Conservation (phyloP, 2,888 invertebrate species). For the Ypsolopha sequella region DNA sequence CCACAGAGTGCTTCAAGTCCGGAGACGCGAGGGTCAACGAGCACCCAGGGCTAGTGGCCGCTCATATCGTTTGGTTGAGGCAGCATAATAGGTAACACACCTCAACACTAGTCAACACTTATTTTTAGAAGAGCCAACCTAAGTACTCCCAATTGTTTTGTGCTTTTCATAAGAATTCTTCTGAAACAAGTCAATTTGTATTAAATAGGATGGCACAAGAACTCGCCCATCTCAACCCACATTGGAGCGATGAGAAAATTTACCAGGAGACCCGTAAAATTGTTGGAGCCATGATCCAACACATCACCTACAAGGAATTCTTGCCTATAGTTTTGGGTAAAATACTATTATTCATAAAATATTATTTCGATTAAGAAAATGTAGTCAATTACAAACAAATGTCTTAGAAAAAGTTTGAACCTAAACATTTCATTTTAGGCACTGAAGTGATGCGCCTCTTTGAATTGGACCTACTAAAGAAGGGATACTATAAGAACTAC, state of each 20-base stretch:
- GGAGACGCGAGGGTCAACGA: slow-evolving; percentile 86
- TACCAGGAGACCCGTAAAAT: slow-evolving; percentile 89
- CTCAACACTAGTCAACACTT: too few relatives aligned
- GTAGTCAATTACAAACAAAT: background rate
- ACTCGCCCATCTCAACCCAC: slow-evolving; percentile 79
- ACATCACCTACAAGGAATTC: slow-evolving; percentile 87
- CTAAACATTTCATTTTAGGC: slow-evolving; percentile 42
- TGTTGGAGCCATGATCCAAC: slow-evolving; percentile 84
- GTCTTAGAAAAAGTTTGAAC: background rate
- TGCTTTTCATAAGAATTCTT: too few relatives aligned
- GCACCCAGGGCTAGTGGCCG: slow-evolving; percentile 82
- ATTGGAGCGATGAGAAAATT: slow-evolving; percentile 90
- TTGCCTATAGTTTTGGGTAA: slow-evolving; percentile 82
- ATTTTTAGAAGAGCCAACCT: too few relatives aligned
- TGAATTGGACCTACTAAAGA: slow-evolving; percentile 75
- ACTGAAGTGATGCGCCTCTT: slow-evolving; percentile 81
- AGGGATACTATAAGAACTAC: slow-evolving; percentile 81
- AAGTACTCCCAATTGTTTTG: too few relatives aligned
- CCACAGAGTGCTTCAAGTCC: slow-evolving; percentile 81
- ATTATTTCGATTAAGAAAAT: background rate
- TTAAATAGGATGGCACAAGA: slow-evolving; percentile 75
- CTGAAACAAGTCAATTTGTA: too few relatives aligned
- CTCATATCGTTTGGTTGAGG: slow-evolving; percentile 82
- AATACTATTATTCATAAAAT: background rate
- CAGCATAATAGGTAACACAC: slow-evolving; percentile 73